Conservation (phyloP, 2,113 vertebrate species). For the Halcyon senegalensis region DNA sequence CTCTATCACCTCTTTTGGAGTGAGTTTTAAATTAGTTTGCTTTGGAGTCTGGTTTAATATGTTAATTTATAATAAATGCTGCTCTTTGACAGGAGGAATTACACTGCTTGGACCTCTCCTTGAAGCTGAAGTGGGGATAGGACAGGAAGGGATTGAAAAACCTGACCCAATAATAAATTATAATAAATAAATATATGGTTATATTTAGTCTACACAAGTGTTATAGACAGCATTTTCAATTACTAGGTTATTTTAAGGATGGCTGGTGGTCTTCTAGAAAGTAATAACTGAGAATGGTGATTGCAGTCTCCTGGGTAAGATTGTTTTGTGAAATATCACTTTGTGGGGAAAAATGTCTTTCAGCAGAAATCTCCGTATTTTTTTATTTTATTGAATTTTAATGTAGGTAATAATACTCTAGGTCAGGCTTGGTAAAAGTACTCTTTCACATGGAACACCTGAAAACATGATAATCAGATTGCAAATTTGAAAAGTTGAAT, state of each 20-base stretch:
- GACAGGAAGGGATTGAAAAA: background rate
- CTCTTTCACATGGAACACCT: background rate
- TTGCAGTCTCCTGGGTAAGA: background rate
- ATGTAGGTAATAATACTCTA: background rate
- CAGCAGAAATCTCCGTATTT: fast-evolving
- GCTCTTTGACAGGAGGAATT: background rate
- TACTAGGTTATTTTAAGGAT: background rate
- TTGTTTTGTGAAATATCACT: background rate
- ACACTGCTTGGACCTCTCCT: background rate
- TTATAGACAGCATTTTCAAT: background rate
- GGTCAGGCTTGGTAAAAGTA: background rate
- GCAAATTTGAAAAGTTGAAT: background rate
- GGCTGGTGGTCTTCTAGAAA: background rate
- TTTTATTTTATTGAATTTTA: background rate
- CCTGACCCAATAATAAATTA: background rate
- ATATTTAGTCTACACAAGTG: background rate
- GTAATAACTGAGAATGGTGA: background rate
- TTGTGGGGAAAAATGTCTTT: background rate
- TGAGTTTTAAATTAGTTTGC: background rate
- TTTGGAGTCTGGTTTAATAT: background rate
- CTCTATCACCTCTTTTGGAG: background rate
- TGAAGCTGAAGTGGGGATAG: background rate
- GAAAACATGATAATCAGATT: background rate
- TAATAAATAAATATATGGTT: background rate
- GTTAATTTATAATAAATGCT: background rate